A percentile compares a stretch with the other conserved stretches of the same genome.
These are phyloP conservation scores for Aradophagus sp. DNA, from an alignment of 1,140 invertebrate species.

Conservation along the genomic window DNA sequence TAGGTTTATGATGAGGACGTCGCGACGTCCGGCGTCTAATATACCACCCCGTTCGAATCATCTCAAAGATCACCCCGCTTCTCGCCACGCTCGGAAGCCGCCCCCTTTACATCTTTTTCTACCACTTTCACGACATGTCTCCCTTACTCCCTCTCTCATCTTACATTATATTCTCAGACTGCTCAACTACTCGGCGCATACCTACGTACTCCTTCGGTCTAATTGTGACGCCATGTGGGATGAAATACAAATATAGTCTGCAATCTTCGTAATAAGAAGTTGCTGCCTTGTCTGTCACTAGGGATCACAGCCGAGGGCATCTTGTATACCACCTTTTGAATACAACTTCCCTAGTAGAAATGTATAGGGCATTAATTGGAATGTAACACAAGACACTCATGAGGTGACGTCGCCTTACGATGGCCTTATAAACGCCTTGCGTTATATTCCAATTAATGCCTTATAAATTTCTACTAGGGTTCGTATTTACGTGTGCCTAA, in stretches of 20 bases:
- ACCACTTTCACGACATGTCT: background rate
- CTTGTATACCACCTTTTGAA: constrained; percentile 9
- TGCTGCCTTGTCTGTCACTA: constrained; percentile 25
- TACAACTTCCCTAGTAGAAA: no score
- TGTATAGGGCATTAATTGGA: no score
- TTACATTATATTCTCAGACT: constrained; percentile 15
- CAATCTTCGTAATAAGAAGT: constrained; percentile 70
- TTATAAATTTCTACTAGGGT: no score
- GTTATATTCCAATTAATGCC: no score
- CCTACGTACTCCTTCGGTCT: constrained; percentile 58
- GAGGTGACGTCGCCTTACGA: no score
- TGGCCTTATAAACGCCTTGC: no score
- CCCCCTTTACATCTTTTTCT: constrained; percentile 54
- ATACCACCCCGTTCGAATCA: constrained; percentile 63
- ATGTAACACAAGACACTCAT: no score
- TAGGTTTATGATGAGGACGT: constrained; percentile 67
- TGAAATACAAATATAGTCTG: constrained; percentile 66
- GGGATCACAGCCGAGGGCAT: constrained; percentile 30
- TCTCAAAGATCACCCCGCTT: constrained; percentile 56
- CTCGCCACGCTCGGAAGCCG: constrained; percentile 43
- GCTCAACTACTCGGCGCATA: constrained; percentile 32
- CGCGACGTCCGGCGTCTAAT: constrained; percentile 68
- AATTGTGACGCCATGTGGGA: constrained; percentile 63
- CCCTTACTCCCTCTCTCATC: constrained; percentile 12
- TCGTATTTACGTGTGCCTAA: no score